Evolutionary conservation across 2,113 vertebrate species (phyloP).

Genomic region (Labeo catla): DNA sequence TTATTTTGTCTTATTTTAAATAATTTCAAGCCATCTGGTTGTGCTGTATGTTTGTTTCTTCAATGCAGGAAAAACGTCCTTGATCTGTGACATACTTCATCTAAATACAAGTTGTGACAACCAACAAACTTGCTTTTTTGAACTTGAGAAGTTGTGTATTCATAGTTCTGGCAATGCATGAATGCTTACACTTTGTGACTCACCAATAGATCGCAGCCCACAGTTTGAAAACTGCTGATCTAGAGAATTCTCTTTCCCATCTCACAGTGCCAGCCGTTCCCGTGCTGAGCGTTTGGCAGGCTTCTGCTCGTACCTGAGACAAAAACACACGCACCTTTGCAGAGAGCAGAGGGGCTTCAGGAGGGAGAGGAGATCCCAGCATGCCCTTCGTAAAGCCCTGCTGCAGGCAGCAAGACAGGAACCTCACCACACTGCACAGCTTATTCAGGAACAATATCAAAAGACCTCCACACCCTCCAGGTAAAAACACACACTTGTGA

Average conservation of each 20-base stretch:
- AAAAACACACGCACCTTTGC: conserved; percentile 88
- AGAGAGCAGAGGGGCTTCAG: conserved; percentile 85
- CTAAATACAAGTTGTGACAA: neutral
- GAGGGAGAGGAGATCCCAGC: conserved; percentile 82
- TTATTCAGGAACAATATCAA: conserved; percentile 76
- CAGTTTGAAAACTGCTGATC: conserved; percentile 1
- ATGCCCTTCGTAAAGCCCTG: conserved; percentile 80
- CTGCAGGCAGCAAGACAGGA: conserved; percentile 84
- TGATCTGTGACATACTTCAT: neutral
- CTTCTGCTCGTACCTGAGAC: conserved; percentile 91
- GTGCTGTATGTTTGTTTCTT: neutral
- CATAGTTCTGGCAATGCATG: neutral
- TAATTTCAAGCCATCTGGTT: neutral
- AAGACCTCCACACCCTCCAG: conserved; percentile 70
- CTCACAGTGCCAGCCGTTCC: conserved; percentile 59
- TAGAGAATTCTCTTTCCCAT: neutral
- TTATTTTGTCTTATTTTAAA: neutral
- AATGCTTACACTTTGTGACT: neutral
- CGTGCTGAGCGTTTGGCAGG: conserved; percentile 85
- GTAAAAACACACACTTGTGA: conserved; percentile 59
- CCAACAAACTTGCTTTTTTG: neutral
- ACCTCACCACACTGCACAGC: conserved; percentile 77
- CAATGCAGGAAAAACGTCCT: neutral
- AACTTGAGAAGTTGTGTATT: neutral
- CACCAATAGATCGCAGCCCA: neutral